A percentile compares a stretch with the other conserved stretches of the same genome.
Evolutionary conservation across 2,888 invertebrate species (phyloP).

Genomic region (Epiblema foenella): DNA sequence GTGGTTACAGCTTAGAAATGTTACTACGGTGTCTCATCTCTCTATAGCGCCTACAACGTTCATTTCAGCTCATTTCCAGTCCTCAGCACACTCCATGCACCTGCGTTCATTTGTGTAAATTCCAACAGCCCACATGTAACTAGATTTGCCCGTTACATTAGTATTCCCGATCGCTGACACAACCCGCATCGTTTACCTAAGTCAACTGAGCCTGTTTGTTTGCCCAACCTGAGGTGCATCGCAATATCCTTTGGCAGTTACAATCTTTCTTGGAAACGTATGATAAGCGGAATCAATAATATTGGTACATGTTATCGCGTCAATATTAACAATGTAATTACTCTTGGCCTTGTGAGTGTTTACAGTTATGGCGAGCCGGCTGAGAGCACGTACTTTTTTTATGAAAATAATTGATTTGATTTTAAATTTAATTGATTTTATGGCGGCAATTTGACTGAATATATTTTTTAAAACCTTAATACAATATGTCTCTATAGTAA

Average conservation of each 20-base stretch:
- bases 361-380: not conserved
- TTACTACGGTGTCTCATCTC: not conserved
- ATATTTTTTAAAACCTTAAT: no score
- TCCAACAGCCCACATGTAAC: slow-evolving; percentile 22
- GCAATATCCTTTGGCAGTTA: slow-evolving; percentile 58
- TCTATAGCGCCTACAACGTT: not conserved
- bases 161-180: slow-evolving; percentile 60
- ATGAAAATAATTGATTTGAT: slow-evolving; percentile 1
- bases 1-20: no score
- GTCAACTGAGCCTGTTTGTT: slow-evolving; percentile 67
- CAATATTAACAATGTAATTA: slow-evolving; percentile 2
- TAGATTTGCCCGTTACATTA: slow-evolving; percentile 46
- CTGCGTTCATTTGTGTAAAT: slow-evolving; percentile 27
- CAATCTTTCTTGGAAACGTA: slow-evolving; percentile 47
- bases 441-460: not conserved
- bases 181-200: slow-evolving; percentile 70
- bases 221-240: slow-evolving; percentile 67
- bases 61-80: not conserved
- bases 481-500: no score
- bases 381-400: not conserved
- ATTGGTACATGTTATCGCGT: slow-evolving; percentile 34
- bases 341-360: slow-evolving; percentile 6
- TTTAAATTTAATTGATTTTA: not conserved
- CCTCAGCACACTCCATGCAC: not conserved
- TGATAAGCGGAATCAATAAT: slow-evolving; percentile 52